Evolutionary conservation across 2,113 vertebrate genomes (phyloP), one percentile per base, ranked within the genome.

Genomic region (Oreotrochilus melanogaster): DNA sequence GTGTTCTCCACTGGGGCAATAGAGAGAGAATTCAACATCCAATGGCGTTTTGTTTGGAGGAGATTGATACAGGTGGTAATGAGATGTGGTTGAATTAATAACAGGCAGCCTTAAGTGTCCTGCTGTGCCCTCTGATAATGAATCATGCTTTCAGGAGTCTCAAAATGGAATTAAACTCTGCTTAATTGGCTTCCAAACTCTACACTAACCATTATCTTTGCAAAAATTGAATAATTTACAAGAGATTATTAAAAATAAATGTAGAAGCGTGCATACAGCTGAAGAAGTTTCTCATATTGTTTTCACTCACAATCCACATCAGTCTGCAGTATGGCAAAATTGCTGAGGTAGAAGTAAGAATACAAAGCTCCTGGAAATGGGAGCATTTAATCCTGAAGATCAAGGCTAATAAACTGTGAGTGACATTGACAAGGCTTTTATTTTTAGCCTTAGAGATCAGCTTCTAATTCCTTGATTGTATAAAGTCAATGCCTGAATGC

Each of bases 151-250:
- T 79, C 94, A 85, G 79, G 90, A 95, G 94, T 86, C 92, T 96
- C 94, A 92, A 93, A 85, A 95, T 80, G 96, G 94, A 97, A 95
- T 92, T 93, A 95, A 93, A 76, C 69, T 69, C 66, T 1, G 1
- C 97, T 88, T 96, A 96, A 97, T 96, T 97, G 95, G 95, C 95
- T 97, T 97, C 97, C 95, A 96, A 93, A 94, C 73, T 84, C 96
- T 91, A 80, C 51, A 47, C 62, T 67, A 93, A 95, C 96, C 97
- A 95, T 98, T 94, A 97, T 97, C 95, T 95, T 95, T 93, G 93
- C 93, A 95, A 93, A 97, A 96, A 93, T 86, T 97, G 96, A 97
- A 97, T 97, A 97, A 98, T 96, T 96, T 97, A 97, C 90, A 64
- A 82, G 89, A 96, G n/a, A 58, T 64, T 89, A 73, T 97, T 97